Evolutionary conservation across 2,797 vertebrate species (phyloP), one percentile per base, ranked within the genome.

Genomic region (Lepilemur ruficaudatus): DNA sequence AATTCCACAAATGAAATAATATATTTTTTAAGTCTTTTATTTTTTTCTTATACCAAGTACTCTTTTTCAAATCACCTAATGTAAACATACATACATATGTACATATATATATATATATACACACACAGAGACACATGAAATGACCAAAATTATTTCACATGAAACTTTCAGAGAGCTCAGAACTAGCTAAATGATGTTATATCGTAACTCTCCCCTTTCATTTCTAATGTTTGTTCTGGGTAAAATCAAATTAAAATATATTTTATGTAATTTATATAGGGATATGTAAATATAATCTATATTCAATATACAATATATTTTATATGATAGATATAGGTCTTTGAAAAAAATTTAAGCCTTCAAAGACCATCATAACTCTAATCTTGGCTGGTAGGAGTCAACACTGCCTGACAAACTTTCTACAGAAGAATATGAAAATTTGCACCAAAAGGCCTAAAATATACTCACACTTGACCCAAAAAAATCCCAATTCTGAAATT

Each of bases 31-130:
- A 91, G 89, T 41, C 4, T 72, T 30, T 18, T 61, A 35, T 67
- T 73, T 90, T 70, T 67, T 73, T 89, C 23, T 46, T 73, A 80
- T 25, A 38, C 14, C 50, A 93, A 76, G 5, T 41, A 41, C 22
- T 92, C 35, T 65, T 95, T 94, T 87, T 80, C 63, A 91, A 94
- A 61, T 89, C 25, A 63, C 65, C 32, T 72, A 70, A 38, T 46
- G 1, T 89, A 84, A 91, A 85, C 7, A 84, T 38, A 73, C 2
- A 61, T 43, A 13, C 2, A 8, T 65, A 4, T 41, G 7, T 55
- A 72, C 30, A 23, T 23, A 48, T 41, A 43, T 18, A 4, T 43
- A 55, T 15, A 84, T 8, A 46, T 46, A 12, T 46, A 46, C 10
- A 12, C 46, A 48, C 46, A 46, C 4, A 46, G 7, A 75, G 23